phyloP scores from a whole-genome alignment of 2,113 vertebrate species.

The Coptodon bakossiorum region DNA sequence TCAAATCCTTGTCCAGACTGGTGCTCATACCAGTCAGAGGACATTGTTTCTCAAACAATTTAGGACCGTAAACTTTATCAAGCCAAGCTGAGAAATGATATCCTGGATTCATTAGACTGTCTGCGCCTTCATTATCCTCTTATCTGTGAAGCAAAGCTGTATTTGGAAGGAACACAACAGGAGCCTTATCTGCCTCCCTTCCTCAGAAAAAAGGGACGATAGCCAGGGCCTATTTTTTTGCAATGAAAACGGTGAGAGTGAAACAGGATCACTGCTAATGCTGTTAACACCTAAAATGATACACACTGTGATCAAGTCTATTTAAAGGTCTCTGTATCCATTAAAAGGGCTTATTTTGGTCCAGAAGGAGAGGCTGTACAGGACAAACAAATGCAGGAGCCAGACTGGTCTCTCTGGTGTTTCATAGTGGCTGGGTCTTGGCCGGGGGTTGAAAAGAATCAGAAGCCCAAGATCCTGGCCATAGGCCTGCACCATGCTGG shows the following conservation, averaged over 20 bases:
- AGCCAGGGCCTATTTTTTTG: slow-evolving; percentile 30
- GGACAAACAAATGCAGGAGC: slow-evolving; percentile 31
- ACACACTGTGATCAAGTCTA: slow-evolving; percentile 28
- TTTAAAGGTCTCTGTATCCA: slow-evolving; percentile 37
- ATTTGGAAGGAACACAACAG: slow-evolving; percentile 22
- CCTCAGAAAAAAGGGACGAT: slow-evolving; percentile 12
- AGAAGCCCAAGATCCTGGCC: slow-evolving; percentile 39
- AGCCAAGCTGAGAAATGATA: slow-evolving; percentile 25
- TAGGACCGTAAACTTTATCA: slow-evolving; percentile 22
- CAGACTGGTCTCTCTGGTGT: slow-evolving; percentile 14
- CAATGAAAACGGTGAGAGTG: not conserved
- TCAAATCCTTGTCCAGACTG: not conserved
- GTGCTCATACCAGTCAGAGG: slow-evolving; percentile 5
- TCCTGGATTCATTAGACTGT: slow-evolving; percentile 46
- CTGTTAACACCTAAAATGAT: slow-evolving; percentile 17
- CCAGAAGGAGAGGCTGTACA: not conserved
- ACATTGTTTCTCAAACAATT: slow-evolving; percentile 17
- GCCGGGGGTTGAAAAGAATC: slow-evolving; percentile 7
- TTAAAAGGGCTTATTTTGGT: slow-evolving; percentile 34
- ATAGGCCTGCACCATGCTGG: slow-evolving; percentile 45
- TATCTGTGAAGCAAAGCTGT: slow-evolving; percentile 45
- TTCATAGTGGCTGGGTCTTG: not conserved
- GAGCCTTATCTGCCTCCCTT: slow-evolving; percentile 21
- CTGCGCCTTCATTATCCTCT: slow-evolving; percentile 50
- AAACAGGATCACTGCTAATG: slow-evolving; percentile 29